Evolutionary conservation across 30 jellyfish, hydroid and myxozoan species (phyloP).

Genomic region (Chrysaora quinquecirrha): DNA sequence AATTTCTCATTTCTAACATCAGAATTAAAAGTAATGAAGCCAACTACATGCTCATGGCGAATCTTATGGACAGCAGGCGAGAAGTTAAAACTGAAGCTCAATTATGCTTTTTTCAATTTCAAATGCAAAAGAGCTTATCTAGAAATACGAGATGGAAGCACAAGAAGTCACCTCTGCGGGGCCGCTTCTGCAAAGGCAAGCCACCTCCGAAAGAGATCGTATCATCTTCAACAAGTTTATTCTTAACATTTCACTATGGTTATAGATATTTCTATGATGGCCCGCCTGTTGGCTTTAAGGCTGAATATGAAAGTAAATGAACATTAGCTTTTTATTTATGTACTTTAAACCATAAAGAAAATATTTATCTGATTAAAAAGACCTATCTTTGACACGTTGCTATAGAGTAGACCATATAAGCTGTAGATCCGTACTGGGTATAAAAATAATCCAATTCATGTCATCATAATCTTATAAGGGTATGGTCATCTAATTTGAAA

Average conservation of each 20-base stretch:
- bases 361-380: too few relatives aligned
- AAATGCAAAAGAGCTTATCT: conserved; percentile 43
- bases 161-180: conserved; percentile 24
- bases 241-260: conserved; percentile 68
- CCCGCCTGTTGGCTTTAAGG: conserved; percentile 53
- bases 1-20: conserved; percentile 50
- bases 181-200: conserved; percentile 61
- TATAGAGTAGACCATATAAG: too few relatives aligned
- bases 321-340: too few relatives aligned
- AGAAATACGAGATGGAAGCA: conserved; percentile 61
- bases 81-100: conserved; percentile 20
- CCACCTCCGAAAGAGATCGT: conserved; percentile 38
- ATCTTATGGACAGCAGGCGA: conserved; percentile 64
- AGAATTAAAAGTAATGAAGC: neutral
- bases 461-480: too few relatives aligned
- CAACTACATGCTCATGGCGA: conserved; percentile 63
- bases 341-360: too few relatives aligned
- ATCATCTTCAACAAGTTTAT: conserved; percentile 16
- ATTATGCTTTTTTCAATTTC: conserved; percentile 26
- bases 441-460: too few relatives aligned
- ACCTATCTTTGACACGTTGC: too few relatives aligned
- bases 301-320: conserved; percentile 49
- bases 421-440: too few relatives aligned
- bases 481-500: too few relatives aligned
- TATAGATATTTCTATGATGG: conserved; percentile 36